These are phyloP conservation scores for Avahi laniger DNA, from an alignment of 2,797 vertebrate species.

Conservation along the genomic window DNA sequence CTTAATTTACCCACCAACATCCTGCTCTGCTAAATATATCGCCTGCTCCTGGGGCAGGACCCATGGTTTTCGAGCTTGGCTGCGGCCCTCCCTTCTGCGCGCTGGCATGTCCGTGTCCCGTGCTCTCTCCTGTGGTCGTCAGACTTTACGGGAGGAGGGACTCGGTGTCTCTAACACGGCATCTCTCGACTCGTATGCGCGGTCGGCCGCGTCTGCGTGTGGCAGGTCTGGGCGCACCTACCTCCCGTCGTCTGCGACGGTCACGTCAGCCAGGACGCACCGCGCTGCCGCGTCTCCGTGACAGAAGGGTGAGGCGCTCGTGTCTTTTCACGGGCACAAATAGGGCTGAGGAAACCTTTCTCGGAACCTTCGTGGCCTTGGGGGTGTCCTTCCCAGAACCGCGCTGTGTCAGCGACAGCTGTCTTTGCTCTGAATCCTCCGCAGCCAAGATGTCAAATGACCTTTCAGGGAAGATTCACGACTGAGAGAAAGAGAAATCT, in stretches of 20 bases:
- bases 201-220: accelerated
- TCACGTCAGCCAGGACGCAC: neutral
- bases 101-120: neutral
- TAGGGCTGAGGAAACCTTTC: neutral
- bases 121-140: neutral
- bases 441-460: neutral
- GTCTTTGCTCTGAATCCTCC: neutral
- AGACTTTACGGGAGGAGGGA: neutral
- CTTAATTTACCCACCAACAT: slow-evolving; percentile 45
- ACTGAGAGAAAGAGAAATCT: neutral
- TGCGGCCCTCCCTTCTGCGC: neutral
- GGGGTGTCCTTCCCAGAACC: neutral
- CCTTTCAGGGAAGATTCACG: neutral
- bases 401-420: neutral
- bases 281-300: neutral
- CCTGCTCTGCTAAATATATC: slow-evolving; percentile 24
- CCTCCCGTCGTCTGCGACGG: neutral
- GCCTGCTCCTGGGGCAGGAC: neutral
- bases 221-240: accelerated
- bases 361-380: too few species aligned
- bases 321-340: too few species aligned
- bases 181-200: neutral
- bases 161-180: neutral
- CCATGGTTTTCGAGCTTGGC: neutral
- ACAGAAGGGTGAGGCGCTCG: neutral